Percentiles rank a stretch among this genome's conserved stretches.
Evolutionary conservation across 2,113 vertebrate species (phyloP).

Genomic region (Myiozetetes cayanensis): DNA sequence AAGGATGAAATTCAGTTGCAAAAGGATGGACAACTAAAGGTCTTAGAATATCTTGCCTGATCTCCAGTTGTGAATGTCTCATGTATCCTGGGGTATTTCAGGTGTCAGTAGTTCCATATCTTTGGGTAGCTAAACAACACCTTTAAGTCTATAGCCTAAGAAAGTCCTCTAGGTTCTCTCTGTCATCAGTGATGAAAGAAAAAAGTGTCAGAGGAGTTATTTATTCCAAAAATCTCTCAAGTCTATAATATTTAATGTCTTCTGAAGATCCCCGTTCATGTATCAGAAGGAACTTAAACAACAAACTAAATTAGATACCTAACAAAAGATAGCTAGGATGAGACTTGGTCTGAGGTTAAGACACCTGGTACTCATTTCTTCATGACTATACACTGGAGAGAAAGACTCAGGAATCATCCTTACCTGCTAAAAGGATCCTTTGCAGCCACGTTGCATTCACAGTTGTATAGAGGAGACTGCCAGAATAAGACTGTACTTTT

Average conservation of each 20-base stretch:
- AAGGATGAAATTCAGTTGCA: neutral
- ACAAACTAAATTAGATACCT: neutral
- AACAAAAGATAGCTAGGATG: neutral
- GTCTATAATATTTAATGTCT: neutral
- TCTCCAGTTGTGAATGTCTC: neutral
- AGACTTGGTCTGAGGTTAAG: neutral
- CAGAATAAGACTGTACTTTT: neutral
- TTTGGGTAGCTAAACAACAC: neutral
- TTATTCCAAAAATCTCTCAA: neutral
- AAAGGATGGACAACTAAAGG: neutral
- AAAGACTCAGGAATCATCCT: neutral
- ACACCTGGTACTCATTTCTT: neutral
- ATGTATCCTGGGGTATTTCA: neutral
- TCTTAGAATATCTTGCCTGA: neutral
- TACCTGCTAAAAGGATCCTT: neutral
- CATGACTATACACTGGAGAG: neutral
- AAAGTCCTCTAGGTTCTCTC: neutral
- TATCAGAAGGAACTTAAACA: neutral
- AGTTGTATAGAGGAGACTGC: neutral
- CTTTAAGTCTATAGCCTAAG: neutral
- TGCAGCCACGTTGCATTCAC: neutral
- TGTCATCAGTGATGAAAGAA: neutral
- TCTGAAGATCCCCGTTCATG: neutral
- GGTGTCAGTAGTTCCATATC: neutral
- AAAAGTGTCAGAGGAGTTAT: neutral